Evolutionary conservation across 2,888 invertebrate species (phyloP), one percentile per base, ranked within the genome.

Genomic region (Mylabris sibirica): DNA sequence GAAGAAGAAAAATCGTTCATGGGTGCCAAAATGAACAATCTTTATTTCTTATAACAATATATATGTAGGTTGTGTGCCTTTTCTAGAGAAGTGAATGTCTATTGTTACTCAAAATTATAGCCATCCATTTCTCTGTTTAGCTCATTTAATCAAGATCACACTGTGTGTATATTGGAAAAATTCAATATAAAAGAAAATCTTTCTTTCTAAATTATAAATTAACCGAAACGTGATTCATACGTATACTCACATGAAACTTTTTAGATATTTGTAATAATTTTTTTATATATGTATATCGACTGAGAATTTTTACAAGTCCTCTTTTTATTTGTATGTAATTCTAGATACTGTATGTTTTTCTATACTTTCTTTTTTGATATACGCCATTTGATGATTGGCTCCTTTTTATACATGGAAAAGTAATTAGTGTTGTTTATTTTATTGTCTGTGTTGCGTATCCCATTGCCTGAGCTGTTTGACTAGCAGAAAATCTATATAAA

Each of bases 381-480:
- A 82, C 77, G 83, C 84, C 83, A 83, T 84, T 82, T 79, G 79
- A 81, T 78, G 78, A 70, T 68, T 75, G 77, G 75, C 77, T 76
- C 74, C 75, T 77, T 77, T 75, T 73, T 77, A 74, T 72, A 64
- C 57, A 22, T 12, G 24, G 8, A 24, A 26, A 57, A 57, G n/a
- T 60, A 62, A 72, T 77, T 79, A 78, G 77, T 76, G 76, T 76
- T 79, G 74, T 77, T 80, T 80, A 14, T 57, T 57, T 57, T 30
- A 30, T 14, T 57, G 24, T 57, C 14, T 26, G 81, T 85, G 83
- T 85, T 84, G 84, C 81, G 84, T 85, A 82, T 84, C 82, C 84
- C 80, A 79, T 73, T 64, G 80, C 83, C 85, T 85, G 82, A 81
- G 83, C 81, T 83, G 85, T 84, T 85, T 85, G 85, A 85, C 85